These are phyloP conservation scores for Tuberolachnus salignus DNA, from an alignment of 2,888 invertebrate genomes.

Conservation along the genomic window DNA sequence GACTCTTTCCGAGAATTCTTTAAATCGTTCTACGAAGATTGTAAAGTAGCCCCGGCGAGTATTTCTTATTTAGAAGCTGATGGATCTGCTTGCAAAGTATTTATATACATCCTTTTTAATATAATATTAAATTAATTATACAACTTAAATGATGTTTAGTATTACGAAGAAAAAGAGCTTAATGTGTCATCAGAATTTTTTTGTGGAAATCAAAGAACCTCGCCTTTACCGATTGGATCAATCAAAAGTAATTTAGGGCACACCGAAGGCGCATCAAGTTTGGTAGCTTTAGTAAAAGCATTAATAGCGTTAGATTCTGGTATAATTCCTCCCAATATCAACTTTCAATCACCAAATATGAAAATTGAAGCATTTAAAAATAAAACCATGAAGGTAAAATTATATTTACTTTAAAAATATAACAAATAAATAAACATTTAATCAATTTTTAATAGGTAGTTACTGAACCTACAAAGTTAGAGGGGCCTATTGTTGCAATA, in stretches of 20 bases:
- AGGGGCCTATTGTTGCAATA: constrained; percentile 66
- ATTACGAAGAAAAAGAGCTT: constrained; percentile 71
- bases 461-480: constrained; percentile 59
- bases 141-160: constrained; percentile 39
- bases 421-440: neutral
- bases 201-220: constrained; percentile 71
- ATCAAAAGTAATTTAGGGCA: constrained; percentile 99
- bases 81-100: constrained; percentile 68
- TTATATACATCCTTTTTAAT: neutral
- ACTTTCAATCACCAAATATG: constrained; percentile 82
- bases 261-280: constrained; percentile 88
- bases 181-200: constrained; percentile 91
- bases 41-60: constrained; percentile 64
- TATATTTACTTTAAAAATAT: neutral
- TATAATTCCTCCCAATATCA: constrained; percentile 87
- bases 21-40: constrained; percentile 65
- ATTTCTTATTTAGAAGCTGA: constrained; percentile 69
- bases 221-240: constrained; percentile 87
- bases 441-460: constrained; percentile 58
- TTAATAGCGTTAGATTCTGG: constrained; percentile 90
- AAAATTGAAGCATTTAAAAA: constrained; percentile 64
- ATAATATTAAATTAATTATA: neutral
- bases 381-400: constrained; percentile 68
- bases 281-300: constrained; percentile 87
- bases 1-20: constrained; percentile 57